These are phyloP conservation scores for Gandaritis pyraliata DNA, from an alignment of 2,888 invertebrate genomes.

Conservation along the genomic window DNA sequence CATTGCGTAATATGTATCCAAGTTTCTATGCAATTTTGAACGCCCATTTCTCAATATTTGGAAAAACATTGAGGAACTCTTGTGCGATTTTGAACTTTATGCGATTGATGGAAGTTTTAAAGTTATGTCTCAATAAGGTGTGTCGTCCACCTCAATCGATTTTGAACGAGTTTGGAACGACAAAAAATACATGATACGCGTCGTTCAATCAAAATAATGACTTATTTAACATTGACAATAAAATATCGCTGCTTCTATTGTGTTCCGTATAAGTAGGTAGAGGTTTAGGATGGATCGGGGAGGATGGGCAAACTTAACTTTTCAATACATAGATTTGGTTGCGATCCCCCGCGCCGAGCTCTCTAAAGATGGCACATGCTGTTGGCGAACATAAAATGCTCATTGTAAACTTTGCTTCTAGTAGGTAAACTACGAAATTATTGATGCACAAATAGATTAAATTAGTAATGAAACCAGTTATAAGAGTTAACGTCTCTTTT, in stretches of 20 bases:
- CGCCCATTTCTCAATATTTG: conserved; percentile 68
- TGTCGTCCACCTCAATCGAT: conserved; percentile 75
- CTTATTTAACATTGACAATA: conserved; percentile 84
- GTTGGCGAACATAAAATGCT: too few relatives aligned
- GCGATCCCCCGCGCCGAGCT: too few relatives aligned
- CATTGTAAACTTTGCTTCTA: too few relatives aligned
- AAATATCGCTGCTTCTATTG: conserved; percentile 77
- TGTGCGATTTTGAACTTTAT: conserved; percentile 21
- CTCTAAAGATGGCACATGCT: too few relatives aligned
- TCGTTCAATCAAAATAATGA: conserved; percentile 83
- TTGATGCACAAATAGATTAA: too few relatives aligned
- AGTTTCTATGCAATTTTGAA: conserved; percentile 67
- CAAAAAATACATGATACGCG: conserved; percentile 52
- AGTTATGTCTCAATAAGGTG: conserved; percentile 64
- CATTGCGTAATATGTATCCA: conserved; percentile 56
- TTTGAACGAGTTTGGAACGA: conserved; percentile 60
- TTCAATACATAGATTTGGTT: not conserved
- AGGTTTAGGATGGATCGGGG: conserved; percentile 50
- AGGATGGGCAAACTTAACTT: conserved; percentile 46
- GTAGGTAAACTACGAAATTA: too few relatives aligned
- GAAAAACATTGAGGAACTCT: conserved; percentile 28
- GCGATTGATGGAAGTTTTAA: conserved; percentile 15
- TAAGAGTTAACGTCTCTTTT: too few relatives aligned
- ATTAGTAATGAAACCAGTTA: too few relatives aligned
- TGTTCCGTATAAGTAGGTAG: conserved; percentile 62